These are phyloP conservation scores for Rhinoderma darwinii DNA, from an alignment of 2,113 vertebrate species.

Conservation along the genomic window DNA sequence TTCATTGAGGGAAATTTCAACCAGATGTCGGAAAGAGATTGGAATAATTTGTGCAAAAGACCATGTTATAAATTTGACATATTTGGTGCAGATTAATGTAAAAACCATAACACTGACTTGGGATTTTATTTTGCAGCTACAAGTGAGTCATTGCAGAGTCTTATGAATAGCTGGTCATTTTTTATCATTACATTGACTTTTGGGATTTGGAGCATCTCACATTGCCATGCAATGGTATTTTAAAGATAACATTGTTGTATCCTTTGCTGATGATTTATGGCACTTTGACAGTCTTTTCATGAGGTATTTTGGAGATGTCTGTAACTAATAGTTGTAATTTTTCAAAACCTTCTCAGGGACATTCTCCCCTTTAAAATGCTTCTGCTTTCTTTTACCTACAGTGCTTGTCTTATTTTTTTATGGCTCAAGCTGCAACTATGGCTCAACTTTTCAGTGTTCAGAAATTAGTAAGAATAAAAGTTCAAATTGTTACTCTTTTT, in stretches of 20 bases:
- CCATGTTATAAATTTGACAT: background rate
- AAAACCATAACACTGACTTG: background rate
- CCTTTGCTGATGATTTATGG: constrained; percentile 48
- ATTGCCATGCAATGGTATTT: constrained; percentile 26
- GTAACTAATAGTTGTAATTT: constrained; percentile 58
- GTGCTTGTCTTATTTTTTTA: background rate
- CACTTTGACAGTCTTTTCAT: constrained; percentile 54
- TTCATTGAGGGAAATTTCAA: background rate
- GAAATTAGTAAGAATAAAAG: background rate
- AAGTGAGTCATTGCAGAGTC: background rate
- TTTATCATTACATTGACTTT: constrained; percentile 30
- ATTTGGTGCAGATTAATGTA: background rate
- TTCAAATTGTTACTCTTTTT: background rate
- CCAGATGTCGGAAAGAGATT: background rate
- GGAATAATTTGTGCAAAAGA: background rate
- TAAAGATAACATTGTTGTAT: constrained; percentile 53
- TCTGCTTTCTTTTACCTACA: background rate
- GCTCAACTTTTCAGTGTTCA: background rate
- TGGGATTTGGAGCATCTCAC: background rate
- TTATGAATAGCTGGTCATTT: background rate
- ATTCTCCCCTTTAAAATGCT: constrained; percentile 21
- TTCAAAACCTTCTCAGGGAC: constrained; percentile 40
- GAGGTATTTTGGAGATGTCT: constrained; percentile 54
- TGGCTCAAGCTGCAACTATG: background rate
- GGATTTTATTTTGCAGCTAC: background rate